Evolutionary conservation across 2,797 vertebrate species (phyloP), one percentile per base, ranked within the genome.

Genomic region (Peromyscus nudipes): DNA sequence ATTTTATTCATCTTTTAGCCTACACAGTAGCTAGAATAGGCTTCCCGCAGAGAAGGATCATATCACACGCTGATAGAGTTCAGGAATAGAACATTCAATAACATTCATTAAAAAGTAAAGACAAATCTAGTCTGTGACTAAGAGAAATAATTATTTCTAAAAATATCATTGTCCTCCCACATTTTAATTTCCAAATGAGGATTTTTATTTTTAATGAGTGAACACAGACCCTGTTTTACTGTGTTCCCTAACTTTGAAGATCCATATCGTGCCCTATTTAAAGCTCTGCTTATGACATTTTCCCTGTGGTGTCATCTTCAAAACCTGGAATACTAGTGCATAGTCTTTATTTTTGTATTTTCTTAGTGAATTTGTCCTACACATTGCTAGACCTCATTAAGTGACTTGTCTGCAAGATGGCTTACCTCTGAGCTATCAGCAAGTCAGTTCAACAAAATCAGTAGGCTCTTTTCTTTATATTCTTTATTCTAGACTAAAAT

Each of bases 141-240:
- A 80, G 52, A 94, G 64, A 90, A 92, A 84, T 92, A 69, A 90
- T 80, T 84, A 91, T 95, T 95, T 97, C 69, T 90, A 95, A 81
- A 94, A 94, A 77, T 88, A 73, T 60, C 65, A n/a, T 19, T 40
- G 17, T 76, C 17, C 34, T 69, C 75, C 12, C 34, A 76, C 52
- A 60, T 37, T 88, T 67, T 88, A 37, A 49, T 46, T 92, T 94
- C 77, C 14, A 85, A 6, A 34, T 27, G 81, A n/a, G 21, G 11
- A 65, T 65, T 71, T 85, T 84, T 71, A 65, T 21, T 93, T 94
- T 94, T 73, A 34, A 77, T 82, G 34, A 1, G 4, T 92, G 34
- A 81, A 21, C 73, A 90, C 88, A 19, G 40, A 76, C 6, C 13
- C 80, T 71, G 31, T 67, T 85, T 92, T 79, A 64, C 43, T 87